Percentiles rank a stretch among this genome's conserved stretches.
Conservation (phyloP, 2,888 invertebrate genomes). For the Drosophila nigricruria region DNA sequence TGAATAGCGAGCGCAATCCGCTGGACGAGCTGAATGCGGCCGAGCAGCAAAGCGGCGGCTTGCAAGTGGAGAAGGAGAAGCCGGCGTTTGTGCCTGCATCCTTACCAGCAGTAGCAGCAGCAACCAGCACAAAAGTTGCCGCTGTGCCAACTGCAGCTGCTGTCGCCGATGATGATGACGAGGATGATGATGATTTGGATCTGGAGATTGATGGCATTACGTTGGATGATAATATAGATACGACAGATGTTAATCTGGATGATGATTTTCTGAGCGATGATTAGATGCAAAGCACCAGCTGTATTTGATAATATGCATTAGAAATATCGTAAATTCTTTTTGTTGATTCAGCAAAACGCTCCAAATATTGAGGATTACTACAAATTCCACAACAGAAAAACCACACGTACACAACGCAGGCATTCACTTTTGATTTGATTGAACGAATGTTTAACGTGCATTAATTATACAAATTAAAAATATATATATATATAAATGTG, state of each 20-base stretch:
- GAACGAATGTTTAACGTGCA: conserved; percentile 65
- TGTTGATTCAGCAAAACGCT: conserved; percentile 42
- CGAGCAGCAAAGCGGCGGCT: conserved; percentile 86
- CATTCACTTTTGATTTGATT: conserved; percentile 71
- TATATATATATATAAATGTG: conserved; percentile 64
- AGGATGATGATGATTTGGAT: conserved; percentile 90
- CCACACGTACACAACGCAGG: conserved; percentile 32
- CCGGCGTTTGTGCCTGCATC: conserved; percentile 53
- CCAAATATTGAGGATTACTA: conserved; percentile 45
- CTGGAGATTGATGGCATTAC: conserved; percentile 93
- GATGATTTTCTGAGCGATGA: conserved; percentile 89
- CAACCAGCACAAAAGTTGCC: conserved; percentile 19
- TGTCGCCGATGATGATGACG: conserved; percentile 72
- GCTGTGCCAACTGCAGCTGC: conserved; percentile 15
- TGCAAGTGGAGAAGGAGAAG: conserved; percentile 79
- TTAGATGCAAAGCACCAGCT: conserved; percentile 46
- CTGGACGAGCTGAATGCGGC: conserved; percentile 90
- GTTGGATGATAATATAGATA: conserved; percentile 92
- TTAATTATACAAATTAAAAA: conserved; percentile 60
- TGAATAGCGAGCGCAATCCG: conserved; percentile 89
- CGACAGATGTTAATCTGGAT: conserved; percentile 90
- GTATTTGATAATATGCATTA: conserved; percentile 52
- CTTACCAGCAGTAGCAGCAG: conserved; percentile 8
- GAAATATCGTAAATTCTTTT: conserved; percentile 44
- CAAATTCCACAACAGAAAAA: conserved; percentile 68